Conservation (phyloP, 2,113 vertebrate genomes). For the Alligator sinensis region DNA sequence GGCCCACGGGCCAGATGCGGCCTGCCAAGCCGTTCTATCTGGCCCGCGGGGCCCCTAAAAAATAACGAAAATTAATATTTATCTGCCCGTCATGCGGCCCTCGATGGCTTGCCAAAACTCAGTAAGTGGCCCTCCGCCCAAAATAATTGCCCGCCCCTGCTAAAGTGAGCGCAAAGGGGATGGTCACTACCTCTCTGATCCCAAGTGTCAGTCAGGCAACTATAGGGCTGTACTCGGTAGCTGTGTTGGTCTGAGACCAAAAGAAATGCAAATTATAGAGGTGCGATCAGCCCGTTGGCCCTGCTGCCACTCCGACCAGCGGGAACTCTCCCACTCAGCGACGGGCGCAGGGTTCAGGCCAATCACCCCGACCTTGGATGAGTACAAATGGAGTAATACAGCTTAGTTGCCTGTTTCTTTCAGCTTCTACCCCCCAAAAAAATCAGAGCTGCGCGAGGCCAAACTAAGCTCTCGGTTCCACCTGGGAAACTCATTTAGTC, state of each 20-base stretch:
- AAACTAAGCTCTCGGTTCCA: background rate
- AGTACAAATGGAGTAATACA: background rate
- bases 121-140: too few relatives aligned
- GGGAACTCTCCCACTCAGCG: too few relatives aligned
- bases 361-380: background rate
- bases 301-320: background rate
- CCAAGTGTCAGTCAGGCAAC: too few relatives aligned
- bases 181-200: too few relatives aligned
- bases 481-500: background rate
- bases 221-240: too few relatives aligned
- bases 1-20: too few relatives aligned
- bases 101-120: too few relatives aligned
- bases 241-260: background rate
- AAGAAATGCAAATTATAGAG: background rate
- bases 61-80: too few relatives aligned
- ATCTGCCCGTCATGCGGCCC: too few relatives aligned
- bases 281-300: fast-evolving
- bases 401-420: background rate
- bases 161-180: background rate
- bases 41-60: too few relatives aligned
- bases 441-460: background rate
- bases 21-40: too few relatives aligned
- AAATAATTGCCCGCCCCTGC: background rate
- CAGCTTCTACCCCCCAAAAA: background rate
- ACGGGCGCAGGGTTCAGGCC: too few relatives aligned